These are phyloP conservation scores for Centrocercus urophasianus DNA, from an alignment of 2,113 vertebrate genomes.

Conservation along the genomic window DNA sequence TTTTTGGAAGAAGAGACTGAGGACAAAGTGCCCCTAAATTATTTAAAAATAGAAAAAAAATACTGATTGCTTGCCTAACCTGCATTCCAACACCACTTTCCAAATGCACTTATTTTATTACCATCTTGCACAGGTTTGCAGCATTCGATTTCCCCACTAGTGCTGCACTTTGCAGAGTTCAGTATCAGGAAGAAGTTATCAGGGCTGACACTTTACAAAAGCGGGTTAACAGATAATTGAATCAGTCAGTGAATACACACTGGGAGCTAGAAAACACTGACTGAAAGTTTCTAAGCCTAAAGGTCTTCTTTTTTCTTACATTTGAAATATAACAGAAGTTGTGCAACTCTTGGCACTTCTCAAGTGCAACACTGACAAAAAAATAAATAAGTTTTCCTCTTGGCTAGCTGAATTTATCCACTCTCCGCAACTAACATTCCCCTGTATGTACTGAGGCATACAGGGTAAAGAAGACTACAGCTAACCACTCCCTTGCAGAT, in stretches of 20 bases:
- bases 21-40: not conserved
- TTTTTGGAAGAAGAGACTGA: not conserved
- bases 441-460: not conserved
- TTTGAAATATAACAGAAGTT: not conserved
- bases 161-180: not conserved
- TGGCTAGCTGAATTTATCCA: not conserved
- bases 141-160: not conserved
- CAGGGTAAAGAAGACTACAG: not conserved
- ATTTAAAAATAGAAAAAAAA: slow-evolving; percentile 8
- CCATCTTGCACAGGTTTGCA: not conserved
- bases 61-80: not conserved
- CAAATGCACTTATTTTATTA: not conserved
- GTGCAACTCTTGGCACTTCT: not conserved
- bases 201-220: not conserved
- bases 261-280: not conserved
- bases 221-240: not conserved
- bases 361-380: not conserved
- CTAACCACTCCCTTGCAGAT: not conserved
- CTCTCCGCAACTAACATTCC: not conserved
- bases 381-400: not conserved
- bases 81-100: not conserved
- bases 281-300: not conserved
- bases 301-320: not conserved
- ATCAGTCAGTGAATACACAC: not conserved
- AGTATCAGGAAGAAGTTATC: not conserved